Evolutionary conservation across 2,797 vertebrate genomes (phyloP).

Genomic region (Morus bassanus): DNA sequence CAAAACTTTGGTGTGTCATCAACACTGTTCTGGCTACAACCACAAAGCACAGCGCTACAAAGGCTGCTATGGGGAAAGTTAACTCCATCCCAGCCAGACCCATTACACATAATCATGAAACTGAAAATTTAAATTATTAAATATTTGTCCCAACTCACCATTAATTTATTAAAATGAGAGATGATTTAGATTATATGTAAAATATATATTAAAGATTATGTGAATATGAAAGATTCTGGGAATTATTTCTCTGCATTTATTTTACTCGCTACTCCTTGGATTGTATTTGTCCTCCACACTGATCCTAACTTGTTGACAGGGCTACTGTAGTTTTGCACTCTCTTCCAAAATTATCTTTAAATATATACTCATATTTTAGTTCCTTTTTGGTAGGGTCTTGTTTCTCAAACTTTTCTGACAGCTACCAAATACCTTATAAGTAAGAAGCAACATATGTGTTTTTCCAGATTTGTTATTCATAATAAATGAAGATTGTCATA

Average conservation of each 20-base stretch:
- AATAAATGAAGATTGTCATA: neutral
- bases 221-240: neutral
- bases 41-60: neutral
- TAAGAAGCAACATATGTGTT: neutral
- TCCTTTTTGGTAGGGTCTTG: neutral
- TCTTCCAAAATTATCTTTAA: neutral
- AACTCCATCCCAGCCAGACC: neutral
- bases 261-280: neutral
- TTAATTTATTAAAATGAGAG: neutral
- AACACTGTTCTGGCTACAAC: neutral
- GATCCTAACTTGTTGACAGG: neutral
- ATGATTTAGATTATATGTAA: neutral
- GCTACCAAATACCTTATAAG: neutral
- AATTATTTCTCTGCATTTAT: neutral
- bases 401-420: neutral
- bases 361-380: neutral
- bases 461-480: neutral
- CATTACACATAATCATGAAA: neutral
- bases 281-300: neutral
- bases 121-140: neutral
- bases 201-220: neutral
- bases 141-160: neutral
- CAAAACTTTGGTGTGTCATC: neutral
- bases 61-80: neutral
- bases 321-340: neutral